These are phyloP conservation scores for Charadrius vociferus DNA, from an alignment of 2,113 vertebrate genomes.

Conservation along the genomic window DNA sequence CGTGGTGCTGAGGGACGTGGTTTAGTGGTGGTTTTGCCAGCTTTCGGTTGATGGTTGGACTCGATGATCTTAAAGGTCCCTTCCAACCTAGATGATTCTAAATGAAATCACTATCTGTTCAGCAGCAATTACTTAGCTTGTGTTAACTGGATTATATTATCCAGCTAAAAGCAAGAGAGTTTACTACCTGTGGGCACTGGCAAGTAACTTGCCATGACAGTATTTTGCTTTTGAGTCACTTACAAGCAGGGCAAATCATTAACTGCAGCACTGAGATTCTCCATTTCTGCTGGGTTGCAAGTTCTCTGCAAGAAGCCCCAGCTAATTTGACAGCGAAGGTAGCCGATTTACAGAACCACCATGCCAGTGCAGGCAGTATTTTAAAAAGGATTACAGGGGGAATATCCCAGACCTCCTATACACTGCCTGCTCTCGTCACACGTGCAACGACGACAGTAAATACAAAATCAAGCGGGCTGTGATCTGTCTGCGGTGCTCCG, in stretches of 20 bases:
- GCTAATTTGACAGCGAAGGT: neutral
- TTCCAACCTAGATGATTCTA: too few relatives aligned
- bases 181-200: neutral
- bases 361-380: rapidly evolving
- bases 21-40: too few relatives aligned
- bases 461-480: rapidly evolving
- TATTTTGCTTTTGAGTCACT: neutral
- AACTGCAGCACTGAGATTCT: neutral
- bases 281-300: neutral
- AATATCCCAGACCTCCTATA: rapidly evolving
- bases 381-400: rapidly evolving
- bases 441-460: rapidly evolving
- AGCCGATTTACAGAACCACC: too few relatives aligned
- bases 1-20: too few relatives aligned
- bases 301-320: neutral
- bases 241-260: neutral
- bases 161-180: rapidly evolving
- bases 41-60: too few relatives aligned
- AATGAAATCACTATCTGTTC: neutral
- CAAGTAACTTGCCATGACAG: neutral
- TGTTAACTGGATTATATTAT: neutral
- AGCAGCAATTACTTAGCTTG: neutral
- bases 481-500: rapidly evolving
- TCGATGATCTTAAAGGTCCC: too few relatives aligned
- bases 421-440: rapidly evolving